phyloP scores from a whole-genome alignment of 2,797 vertebrate species.

The Sus cebifrons region DNA sequence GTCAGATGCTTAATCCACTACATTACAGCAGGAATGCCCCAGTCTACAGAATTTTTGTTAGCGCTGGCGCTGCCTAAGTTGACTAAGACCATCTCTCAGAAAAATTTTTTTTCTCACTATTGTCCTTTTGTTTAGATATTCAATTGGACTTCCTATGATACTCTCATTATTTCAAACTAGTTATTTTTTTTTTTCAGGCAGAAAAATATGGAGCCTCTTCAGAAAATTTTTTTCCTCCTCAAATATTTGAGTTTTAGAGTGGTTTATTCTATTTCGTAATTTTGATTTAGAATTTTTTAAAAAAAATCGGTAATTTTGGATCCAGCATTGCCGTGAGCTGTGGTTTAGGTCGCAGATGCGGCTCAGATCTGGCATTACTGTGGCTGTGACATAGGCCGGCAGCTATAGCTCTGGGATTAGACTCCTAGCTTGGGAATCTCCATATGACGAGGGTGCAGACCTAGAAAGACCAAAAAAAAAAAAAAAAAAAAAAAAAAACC shows the following conservation, averaged over 20 bases:
- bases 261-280: background rate
- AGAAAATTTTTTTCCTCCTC: background rate
- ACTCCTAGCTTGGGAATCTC: too few species aligned
- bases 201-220: background rate
- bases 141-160: background rate
- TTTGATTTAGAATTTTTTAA: background rate
- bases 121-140: background rate
- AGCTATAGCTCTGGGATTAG: too few species aligned
- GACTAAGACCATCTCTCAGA: background rate
- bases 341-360: too few species aligned
- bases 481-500: background rate
- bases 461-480: too few species aligned
- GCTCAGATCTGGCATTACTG: too few species aligned
- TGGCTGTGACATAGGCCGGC: too few species aligned
- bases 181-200: constrained; percentile 28
- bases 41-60: background rate
- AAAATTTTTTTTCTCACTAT: background rate
- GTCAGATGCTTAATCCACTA: too few species aligned
- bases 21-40: too few species aligned
- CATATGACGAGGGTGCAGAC: too few species aligned
- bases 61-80: background rate
- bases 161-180: background rate
- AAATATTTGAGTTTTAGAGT: background rate
- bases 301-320: too few species aligned
- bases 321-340: too few species aligned